Base-by-base conservation (phyloP, 2,888 invertebrate genomes). In the Lymantria monacha region DNA sequence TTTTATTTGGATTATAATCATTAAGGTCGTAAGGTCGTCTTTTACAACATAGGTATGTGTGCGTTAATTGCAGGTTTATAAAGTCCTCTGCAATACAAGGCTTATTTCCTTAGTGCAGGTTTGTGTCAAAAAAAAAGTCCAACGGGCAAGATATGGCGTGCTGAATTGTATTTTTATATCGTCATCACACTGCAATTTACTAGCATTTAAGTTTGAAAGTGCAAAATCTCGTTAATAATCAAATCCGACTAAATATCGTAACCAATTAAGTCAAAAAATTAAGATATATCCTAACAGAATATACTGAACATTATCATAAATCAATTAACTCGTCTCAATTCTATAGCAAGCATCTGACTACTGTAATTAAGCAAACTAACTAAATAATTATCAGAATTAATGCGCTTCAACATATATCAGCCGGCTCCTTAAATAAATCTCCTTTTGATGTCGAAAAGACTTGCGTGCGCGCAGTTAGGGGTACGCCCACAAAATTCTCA, bases 301-400 rank as follows among this genome's bases (percentile, higher is more conserved):
- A 41, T 46, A 44, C 40, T n/a, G 46, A 3, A 30, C 11, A 42
- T 30, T 12, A 13, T 15, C 30, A 74, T 75, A 71, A 68, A 70
- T 69, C 70, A 68, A 68, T 75, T 66, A 69, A 67, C 66, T 63
- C 57, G 61, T 53, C 63, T 66, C 64, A 47, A 59, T 65, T 61
- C 62, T 64, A 59, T 58, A 53, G 48, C 60, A 51, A 53, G 53
- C 76, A 79, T 70, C 70, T 81, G 87, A 85, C 89, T 80, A 76
- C 70, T 74, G 87, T 85, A 88, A 89, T 89, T 89, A 88, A 78
- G 75, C 68, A 52, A 73, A 81, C 85, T 81, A 87, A 87, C 90
- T 86, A 88, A 88, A 90, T 91, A 89, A 91, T 88, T 87, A 91
- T 87, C 84, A 86, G 86, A 84, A 91, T 90, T 90, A 89, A 90